A percentile compares a stretch with the other conserved stretches of the same genome.
phyloP scores from a whole-genome alignment of 2,113 vertebrate species.

The Brachyhypopomus occidentalis region DNA sequence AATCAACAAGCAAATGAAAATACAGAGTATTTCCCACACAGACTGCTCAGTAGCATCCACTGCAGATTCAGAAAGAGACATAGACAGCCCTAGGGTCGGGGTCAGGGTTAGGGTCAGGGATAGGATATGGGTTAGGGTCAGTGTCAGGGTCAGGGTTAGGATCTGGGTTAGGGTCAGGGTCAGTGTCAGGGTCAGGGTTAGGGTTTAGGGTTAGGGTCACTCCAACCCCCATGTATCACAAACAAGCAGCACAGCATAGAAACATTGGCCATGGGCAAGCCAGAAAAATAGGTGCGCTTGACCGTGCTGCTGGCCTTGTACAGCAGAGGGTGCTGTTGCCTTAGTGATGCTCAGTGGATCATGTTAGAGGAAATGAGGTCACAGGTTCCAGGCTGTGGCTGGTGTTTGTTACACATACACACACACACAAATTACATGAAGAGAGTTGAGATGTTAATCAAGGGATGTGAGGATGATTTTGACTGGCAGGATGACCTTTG shows the following conservation, averaged over 20 bases:
- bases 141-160: no score
- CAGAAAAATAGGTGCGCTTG: background rate
- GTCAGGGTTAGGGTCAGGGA: no score
- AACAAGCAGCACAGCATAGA: background rate
- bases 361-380: slow-evolving; percentile 15
- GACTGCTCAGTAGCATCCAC: slow-evolving; percentile 1
- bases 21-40: slow-evolving; percentile 7
- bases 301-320: background rate
- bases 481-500: slow-evolving; percentile 71
- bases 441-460: slow-evolving; percentile 52
- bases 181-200: no score
- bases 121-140: no score
- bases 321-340: slow-evolving; percentile 36
- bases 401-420: background rate
- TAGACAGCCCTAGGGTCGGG: background rate
- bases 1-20: slow-evolving; percentile 16
- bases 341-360: background rate
- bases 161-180: no score
- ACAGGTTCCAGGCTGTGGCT: slow-evolving; percentile 8
- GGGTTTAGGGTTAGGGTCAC: no score
- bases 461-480: slow-evolving; percentile 62
- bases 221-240: no score
- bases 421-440: background rate
- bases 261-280: background rate
- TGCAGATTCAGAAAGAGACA: slow-evolving; percentile 14